Evolutionary conservation across 2,113 vertebrate genomes (phyloP).

Genomic region (Dermatemys mawii): DNA sequence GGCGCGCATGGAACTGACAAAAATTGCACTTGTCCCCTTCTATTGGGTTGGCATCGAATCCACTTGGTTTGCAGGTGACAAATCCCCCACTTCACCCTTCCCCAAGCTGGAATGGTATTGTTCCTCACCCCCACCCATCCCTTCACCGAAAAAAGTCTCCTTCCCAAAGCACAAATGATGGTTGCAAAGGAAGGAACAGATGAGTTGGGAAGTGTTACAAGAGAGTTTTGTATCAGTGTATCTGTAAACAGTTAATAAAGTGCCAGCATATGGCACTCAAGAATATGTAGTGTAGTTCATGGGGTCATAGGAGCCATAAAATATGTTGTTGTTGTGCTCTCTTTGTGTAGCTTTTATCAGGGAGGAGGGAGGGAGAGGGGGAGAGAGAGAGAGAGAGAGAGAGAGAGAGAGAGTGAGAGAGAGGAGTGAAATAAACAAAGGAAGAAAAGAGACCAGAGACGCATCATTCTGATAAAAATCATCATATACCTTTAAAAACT

Average conservation of each 20-base stretch:
- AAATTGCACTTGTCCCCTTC: conserved; percentile 68
- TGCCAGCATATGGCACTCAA: background rate
- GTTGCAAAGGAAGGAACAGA: background rate
- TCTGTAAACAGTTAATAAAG: background rate
- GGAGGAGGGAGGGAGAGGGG: conserved; percentile 17
- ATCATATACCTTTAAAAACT: conserved; percentile 31
- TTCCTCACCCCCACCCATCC: background rate
- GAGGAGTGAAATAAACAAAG: background rate
- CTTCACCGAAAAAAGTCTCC: background rate
- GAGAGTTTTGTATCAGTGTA: background rate
- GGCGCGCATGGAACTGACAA: conserved; percentile 72
- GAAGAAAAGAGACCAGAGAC: background rate
- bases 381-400: background rate
- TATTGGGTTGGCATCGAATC: conserved; percentile 56
- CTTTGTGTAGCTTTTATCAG: background rate
- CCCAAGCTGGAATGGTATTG: background rate
- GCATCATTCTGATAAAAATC: background rate
- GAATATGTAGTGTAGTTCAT: background rate
- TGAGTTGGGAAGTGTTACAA: background rate
- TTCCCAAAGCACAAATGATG: fast-evolving
- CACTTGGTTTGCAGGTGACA: conserved; percentile 34
- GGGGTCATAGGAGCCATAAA: background rate
- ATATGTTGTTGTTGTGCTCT: background rate
- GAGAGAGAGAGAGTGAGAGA: background rate
- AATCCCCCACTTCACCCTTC: conserved; percentile 20